Evolutionary conservation across 2,113 vertebrate genomes (phyloP), one percentile per base, ranked within the genome.

Genomic region (Meleagris gallopavo): DNA sequence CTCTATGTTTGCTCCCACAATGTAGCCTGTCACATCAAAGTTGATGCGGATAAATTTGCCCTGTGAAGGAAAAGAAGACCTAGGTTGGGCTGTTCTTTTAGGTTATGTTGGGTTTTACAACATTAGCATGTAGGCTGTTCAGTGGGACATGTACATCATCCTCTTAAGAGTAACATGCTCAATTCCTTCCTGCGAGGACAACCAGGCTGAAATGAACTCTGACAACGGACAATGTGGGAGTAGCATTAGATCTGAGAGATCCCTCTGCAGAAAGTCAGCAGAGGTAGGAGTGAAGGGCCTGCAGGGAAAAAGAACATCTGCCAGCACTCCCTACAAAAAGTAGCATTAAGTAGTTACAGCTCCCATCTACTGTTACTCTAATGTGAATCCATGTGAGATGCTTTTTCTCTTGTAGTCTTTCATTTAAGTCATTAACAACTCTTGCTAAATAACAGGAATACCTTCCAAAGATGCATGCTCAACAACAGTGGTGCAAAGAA

Each of bases 41-140:
- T 98, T 98, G 96, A 98, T 98, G 71, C 98, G 98, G 96, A 98
- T 98, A 94, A 98, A 98, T 89, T 98, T 98, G 72, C 98, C 98
- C 98, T 98, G 97, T 36, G 65, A 57, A 96, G 7, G 60, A 93
- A 93, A 94, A 94, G 82, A 95, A 70, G 60, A 78, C 82, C 66
- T 25, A 22, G 65, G 48, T 16, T 70, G 36, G 13, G 11, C 60
- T 86, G 20, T 60, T 94, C 40, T 62, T 82, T 65, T 69, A 64
- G 43, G 30, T 48, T 34, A 50, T 38, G 24, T 17, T 73, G 80
- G 18, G 8, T 69, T 93, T 71, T 60, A 40, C 8, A 36, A 36
- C 8, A 36, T 27, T 32, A 62, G 21, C 55, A 11, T 80, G 76
- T 41, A 75, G 21, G 7, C 43, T 58, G 10, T 40, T 89, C 67